Conservation (phyloP, 2,888 invertebrate genomes). For the Drosophila ustulata region DNA sequence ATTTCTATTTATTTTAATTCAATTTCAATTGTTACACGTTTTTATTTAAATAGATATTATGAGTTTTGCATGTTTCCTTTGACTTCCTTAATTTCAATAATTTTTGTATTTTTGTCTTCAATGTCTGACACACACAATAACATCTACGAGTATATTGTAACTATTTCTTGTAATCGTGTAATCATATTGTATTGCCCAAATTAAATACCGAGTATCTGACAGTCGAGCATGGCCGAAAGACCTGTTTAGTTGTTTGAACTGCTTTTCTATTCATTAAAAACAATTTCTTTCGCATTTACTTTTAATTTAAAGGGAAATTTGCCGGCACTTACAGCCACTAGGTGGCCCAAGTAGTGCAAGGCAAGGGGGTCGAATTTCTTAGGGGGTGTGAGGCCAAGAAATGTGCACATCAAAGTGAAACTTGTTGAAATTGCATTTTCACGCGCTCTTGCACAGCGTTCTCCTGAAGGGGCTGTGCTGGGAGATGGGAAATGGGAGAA, state of each 20-base stretch:
- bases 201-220: not conserved
- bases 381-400: slow-evolving; percentile 46
- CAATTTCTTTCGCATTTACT: slow-evolving; percentile 78
- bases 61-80: no score
- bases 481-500: not conserved
- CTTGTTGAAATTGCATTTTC: slow-evolving; percentile 81
- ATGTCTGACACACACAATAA: no score
- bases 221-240: not conserved
- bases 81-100: no score
- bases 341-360: not conserved
- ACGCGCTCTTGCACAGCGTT: slow-evolving; percentile 76
- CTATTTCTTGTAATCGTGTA: no score
- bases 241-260: slow-evolving; percentile 49
- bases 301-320: slow-evolving; percentile 71
- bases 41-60: no score
- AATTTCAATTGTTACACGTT: no score
- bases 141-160: no score
- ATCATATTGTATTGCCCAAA: no score
- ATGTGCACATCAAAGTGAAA: slow-evolving; percentile 79
- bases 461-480: slow-evolving; percentile 21
- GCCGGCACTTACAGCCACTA: slow-evolving; percentile 8
- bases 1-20: no score
- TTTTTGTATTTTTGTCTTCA: no score
- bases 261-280: slow-evolving; percentile 70
- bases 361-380: not conserved